These are phyloP conservation scores for Saccopteryx bilineata DNA, from an alignment of 2,113 vertebrate genomes.

Conservation along the genomic window DNA sequence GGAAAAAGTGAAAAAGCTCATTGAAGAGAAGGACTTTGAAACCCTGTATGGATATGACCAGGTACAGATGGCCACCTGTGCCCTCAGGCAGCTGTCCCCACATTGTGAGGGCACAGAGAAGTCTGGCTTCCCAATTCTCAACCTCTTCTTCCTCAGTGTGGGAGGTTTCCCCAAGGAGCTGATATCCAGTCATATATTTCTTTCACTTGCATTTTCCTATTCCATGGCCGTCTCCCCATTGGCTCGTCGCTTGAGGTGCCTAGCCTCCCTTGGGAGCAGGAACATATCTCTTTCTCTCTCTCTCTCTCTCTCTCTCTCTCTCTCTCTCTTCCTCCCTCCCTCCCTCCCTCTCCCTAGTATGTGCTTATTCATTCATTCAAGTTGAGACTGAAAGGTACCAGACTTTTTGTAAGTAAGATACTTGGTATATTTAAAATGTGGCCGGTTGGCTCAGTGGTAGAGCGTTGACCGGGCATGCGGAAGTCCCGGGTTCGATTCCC, in stretches of 20 bases:
- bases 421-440: background rate
- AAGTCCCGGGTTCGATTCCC: no score
- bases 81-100: background rate
- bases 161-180: background rate
- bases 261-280: background rate
- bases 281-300: background rate
- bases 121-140: background rate
- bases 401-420: background rate
- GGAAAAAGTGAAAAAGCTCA: conserved; percentile 94
- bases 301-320: background rate
- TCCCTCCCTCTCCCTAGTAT: no score
- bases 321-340: background rate
- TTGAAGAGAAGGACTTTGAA: conserved; percentile 92
- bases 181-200: background rate
- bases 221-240: rapidly evolving
- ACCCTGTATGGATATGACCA: conserved; percentile 93
- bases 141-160: background rate
- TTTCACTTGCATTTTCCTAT: background rate
- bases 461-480: no score
- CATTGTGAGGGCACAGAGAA: background rate
- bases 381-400: background rate
- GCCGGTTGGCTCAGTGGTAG: no score
- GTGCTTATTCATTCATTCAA: background rate
- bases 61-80: conserved; percentile 85
- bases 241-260: background rate